Evolutionary conservation across 2,888 invertebrate species (phyloP).

Genomic region (Platycheirus albimanus): DNA sequence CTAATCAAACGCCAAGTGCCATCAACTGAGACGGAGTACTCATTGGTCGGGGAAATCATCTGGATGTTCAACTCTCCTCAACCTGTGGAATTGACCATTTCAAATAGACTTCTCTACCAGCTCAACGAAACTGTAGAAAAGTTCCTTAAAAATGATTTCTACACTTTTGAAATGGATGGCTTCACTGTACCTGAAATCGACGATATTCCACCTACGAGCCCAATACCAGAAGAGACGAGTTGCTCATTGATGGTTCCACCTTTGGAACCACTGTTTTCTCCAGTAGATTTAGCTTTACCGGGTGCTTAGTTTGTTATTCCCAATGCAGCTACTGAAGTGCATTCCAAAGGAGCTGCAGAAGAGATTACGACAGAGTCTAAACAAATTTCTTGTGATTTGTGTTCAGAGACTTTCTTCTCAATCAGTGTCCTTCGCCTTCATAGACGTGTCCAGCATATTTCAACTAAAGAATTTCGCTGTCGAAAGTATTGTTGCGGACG

Average conservation of each 20-base stretch:
- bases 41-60: too few relatives aligned
- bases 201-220: slow-evolving; percentile 40
- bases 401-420: slow-evolving; percentile 43
- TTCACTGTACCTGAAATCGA: slow-evolving; percentile 59
- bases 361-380: neutral
- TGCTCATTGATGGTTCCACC: slow-evolving; percentile 36
- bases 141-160: slow-evolving; percentile 55
- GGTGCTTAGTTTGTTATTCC: neutral
- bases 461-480: slow-evolving; percentile 69
- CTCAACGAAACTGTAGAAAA: slow-evolving; percentile 45
- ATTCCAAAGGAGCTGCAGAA: too few relatives aligned
- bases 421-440: too few relatives aligned
- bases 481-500: too few relatives aligned
- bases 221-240: slow-evolving; percentile 42
- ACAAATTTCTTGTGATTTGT: slow-evolving; percentile 50
- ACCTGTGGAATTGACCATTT: slow-evolving; percentile 47
- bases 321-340: too few relatives aligned
- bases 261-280: slow-evolving; percentile 47
- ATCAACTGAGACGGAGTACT: too few relatives aligned
- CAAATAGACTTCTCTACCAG: slow-evolving; percentile 50
- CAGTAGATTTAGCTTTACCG: slow-evolving; percentile 8
- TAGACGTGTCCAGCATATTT: slow-evolving; percentile 60
- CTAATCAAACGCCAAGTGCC: too few relatives aligned
- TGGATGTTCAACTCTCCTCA: too few relatives aligned
- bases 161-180: slow-evolving; percentile 50